Conservation (phyloP, 2,888 invertebrate species). For the Dysmachus trigonus region DNA sequence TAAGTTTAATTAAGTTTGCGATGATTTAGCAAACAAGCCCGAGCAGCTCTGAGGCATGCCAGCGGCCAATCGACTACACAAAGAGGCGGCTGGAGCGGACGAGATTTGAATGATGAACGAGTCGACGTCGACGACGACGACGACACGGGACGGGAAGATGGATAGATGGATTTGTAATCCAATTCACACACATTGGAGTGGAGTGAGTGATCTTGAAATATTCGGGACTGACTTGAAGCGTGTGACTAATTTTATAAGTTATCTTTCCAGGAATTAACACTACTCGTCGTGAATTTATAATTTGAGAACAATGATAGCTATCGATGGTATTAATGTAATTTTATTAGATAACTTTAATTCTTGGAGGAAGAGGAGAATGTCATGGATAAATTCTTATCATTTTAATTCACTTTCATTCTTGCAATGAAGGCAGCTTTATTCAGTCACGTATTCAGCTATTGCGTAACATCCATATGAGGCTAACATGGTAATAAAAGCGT, state of each 20-base stretch:
- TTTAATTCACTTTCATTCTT: not conserved
- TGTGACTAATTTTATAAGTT: conserved; percentile 12
- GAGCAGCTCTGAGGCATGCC: not conserved
- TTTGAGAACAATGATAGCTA: not conserved
- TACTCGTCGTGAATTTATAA: not conserved
- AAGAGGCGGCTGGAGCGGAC: not conserved
- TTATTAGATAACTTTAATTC: not conserved
- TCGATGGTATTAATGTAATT: not conserved
- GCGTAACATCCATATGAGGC: not conserved
- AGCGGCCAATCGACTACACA: not conserved
- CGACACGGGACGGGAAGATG: not conserved
- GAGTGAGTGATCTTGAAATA: not conserved
- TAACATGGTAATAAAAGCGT: not conserved
- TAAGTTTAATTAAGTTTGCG: conserved; percentile 11
- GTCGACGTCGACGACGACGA: not conserved
- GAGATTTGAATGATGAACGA: conserved; percentile 6
- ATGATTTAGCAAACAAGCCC: not conserved
- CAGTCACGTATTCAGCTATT: not conserved
- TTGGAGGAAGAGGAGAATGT: no score
- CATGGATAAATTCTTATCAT: not conserved
- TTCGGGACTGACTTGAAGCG: not conserved
- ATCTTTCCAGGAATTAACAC: not conserved
- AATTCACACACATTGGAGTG: not conserved
- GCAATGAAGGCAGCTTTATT: not conserved
- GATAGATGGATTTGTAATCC: not conserved